phyloP scores from a whole-genome alignment of 2,797 vertebrate genomes.

The Microctenopoma steveboyesi region DNA sequence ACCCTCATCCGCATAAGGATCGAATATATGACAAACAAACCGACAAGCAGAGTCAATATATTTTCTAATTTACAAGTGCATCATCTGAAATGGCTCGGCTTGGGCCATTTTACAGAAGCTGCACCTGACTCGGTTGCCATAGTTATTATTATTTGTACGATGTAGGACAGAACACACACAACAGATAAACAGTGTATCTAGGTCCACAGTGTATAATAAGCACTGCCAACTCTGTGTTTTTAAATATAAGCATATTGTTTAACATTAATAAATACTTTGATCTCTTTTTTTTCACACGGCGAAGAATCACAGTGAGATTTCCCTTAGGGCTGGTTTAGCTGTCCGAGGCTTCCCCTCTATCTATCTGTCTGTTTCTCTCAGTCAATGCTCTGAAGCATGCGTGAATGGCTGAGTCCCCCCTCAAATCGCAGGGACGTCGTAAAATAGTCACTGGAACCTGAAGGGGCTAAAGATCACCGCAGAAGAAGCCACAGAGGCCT shows the following conservation, averaged over 20 bases:
- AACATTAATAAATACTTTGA: conserved; percentile 53
- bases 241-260: conserved; percentile 30
- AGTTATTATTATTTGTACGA: conserved; percentile 71
- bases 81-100: conserved; percentile 70
- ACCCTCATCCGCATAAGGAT: conserved; percentile 79
- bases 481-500: conserved; percentile 78
- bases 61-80: conserved; percentile 71
- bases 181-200: conserved; percentile 27
- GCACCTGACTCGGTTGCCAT: conserved; percentile 72
- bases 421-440: conserved; percentile 76
- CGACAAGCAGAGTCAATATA: conserved; percentile 65
- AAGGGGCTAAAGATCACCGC: conserved; percentile 81
- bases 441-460: conserved; percentile 78
- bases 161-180: conserved; percentile 23
- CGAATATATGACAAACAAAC: conserved; percentile 76
- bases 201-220: conserved; percentile 20
- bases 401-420: conserved; percentile 69
- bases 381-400: conserved; percentile 63
- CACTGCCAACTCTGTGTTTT: conserved; percentile 27
- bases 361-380: conserved; percentile 62
- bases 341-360: conserved; percentile 53
- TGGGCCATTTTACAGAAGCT: conserved; percentile 53
- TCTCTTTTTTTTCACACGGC: conserved; percentile 13
- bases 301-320: conserved; percentile 50
- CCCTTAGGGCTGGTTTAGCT: conserved; percentile 56